Conservation (phyloP, 2,888 invertebrate species). For the Amiota minor region DNA sequence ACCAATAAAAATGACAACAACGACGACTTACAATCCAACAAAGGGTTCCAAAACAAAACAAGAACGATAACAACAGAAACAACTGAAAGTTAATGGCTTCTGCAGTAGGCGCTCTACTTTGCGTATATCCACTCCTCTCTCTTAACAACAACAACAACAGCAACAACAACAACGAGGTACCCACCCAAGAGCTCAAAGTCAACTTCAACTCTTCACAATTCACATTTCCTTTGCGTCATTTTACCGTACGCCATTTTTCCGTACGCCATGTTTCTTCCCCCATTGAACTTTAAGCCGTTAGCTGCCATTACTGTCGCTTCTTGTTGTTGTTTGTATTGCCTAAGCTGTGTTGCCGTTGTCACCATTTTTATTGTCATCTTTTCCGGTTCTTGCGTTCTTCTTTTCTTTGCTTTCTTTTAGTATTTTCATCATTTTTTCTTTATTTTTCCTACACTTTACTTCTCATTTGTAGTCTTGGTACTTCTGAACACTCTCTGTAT, state of each 20-base stretch:
- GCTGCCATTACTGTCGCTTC: constrained; percentile 36
- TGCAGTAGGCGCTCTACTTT: constrained; percentile 16
- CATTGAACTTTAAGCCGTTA: constrained; percentile 62
- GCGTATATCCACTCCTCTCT: background rate
- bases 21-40: background rate
- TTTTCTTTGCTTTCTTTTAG: background rate
- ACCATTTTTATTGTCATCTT: constrained; percentile 65
- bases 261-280: constrained; percentile 23
- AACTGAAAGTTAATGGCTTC: constrained; percentile 35
- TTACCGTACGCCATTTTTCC: constrained; percentile 42
- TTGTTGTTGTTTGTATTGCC: constrained; percentile 31
- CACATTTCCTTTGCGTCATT: constrained; percentile 35
- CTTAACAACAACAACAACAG: too few relatives aligned
- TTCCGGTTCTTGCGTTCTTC: constrained; percentile 49
- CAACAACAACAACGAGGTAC: too few relatives aligned
- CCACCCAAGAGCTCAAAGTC: background rate
- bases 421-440: constrained; percentile 11
- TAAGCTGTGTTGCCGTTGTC: constrained; percentile 45
- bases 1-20: background rate
- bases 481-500: constrained; percentile 2
- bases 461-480: constrained; percentile 6
- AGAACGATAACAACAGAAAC: constrained; percentile 26
- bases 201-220: constrained; percentile 12
- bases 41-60: background rate
- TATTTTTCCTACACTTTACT: constrained; percentile 34